These are phyloP conservation scores for Oreochromis niloticus DNA, from an alignment of 2,113 vertebrate genomes.

Conservation along the genomic window DNA sequence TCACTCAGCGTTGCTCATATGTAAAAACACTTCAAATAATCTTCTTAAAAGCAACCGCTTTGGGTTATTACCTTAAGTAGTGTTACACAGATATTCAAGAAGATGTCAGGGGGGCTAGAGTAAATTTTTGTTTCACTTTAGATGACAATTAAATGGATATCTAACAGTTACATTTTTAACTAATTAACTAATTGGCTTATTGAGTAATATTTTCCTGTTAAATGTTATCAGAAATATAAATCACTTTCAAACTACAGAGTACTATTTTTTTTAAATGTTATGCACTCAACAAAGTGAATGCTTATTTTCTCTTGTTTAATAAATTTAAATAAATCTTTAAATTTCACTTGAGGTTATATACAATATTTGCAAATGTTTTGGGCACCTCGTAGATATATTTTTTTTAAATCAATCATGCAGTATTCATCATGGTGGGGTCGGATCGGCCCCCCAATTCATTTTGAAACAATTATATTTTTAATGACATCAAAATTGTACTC, in stretches of 20 bases:
- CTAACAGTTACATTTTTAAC: background rate
- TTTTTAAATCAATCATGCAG: background rate
- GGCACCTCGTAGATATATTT: background rate
- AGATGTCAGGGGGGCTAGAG: background rate
- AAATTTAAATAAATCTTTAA: background rate
- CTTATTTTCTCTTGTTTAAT: background rate
- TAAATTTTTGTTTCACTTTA: background rate
- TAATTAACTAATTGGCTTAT: background rate
- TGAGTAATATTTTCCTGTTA: background rate
- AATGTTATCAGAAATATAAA: background rate
- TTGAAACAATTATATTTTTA: background rate
- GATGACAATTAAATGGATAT: background rate
- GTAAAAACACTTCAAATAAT: background rate
- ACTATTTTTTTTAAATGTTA: background rate
- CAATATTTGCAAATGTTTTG: background rate
- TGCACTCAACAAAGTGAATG: background rate
- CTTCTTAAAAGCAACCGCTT: background rate
- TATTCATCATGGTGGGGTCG: accelerated
- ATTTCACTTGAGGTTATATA: background rate
- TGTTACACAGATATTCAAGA: background rate
- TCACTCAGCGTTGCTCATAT: background rate
- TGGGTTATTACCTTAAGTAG: background rate
- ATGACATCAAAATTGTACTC: background rate
- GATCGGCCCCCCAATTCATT: background rate
- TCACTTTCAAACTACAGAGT: background rate